These are phyloP conservation scores for Eulithis testata DNA, from an alignment of 2,888 invertebrate species.

Conservation along the genomic window DNA sequence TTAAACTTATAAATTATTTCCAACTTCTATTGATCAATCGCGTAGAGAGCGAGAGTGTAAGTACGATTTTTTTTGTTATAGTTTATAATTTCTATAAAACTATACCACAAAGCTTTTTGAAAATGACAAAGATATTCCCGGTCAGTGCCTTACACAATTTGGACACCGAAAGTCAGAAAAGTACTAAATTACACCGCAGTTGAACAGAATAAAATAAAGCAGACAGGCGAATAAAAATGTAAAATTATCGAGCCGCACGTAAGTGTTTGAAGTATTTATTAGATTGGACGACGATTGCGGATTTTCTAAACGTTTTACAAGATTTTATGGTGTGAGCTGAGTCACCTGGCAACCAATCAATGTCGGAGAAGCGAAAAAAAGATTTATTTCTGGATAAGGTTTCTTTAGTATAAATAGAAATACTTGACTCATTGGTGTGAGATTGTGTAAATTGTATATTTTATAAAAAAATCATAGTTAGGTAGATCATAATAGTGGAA, in stretches of 20 bases:
- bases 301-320: slow-evolving; percentile 26
- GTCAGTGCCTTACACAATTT: slow-evolving; percentile 20
- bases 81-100: too few relatives aligned
- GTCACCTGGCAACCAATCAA: slow-evolving; percentile 7
- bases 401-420: neutral
- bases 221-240: slow-evolving; percentile 36
- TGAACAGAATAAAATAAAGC: slow-evolving; percentile 24
- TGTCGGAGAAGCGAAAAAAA: neutral
- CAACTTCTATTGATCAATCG: too few relatives aligned
- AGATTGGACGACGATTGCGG: slow-evolving; percentile 32
- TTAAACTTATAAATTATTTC: too few relatives aligned
- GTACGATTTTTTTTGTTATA: too few relatives aligned
- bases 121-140: neutral
- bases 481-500: too few relatives aligned
- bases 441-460: too few relatives aligned
- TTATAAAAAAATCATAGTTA: too few relatives aligned
- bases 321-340: slow-evolving; percentile 17
- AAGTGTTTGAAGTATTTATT: slow-evolving; percentile 41
- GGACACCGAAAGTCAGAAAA: slow-evolving; percentile 36
- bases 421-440: too few relatives aligned
- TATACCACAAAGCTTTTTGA: too few relatives aligned
- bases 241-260: slow-evolving; percentile 39
- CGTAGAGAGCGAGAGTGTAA: too few relatives aligned
- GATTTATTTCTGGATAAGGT: neutral
- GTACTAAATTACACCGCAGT: slow-evolving; percentile 36